Percentiles rank a stretch among this genome's conserved stretches.
Conservation (phyloP, 2,888 invertebrate species). For the Pantelozetes paolii region DNA sequence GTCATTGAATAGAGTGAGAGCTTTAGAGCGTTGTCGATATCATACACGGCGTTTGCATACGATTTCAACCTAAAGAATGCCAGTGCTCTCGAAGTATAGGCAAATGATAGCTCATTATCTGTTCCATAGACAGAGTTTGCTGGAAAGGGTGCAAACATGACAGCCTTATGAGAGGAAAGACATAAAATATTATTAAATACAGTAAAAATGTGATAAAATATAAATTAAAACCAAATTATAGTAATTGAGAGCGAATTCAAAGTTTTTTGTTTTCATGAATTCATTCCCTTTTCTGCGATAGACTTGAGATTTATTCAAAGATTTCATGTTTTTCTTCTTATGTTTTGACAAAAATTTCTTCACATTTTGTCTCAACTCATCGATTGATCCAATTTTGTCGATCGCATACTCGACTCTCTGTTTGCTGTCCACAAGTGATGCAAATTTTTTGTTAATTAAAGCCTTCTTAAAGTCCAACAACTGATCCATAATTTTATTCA, state of each 20-base stretch:
- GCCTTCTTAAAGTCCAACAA: not conserved
- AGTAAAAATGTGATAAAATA: not conserved
- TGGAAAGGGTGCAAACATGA: slow-evolving; percentile 6
- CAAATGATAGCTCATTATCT: slow-evolving; percentile 5
- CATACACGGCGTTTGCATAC: slow-evolving; percentile 2
- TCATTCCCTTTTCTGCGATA: not conserved
- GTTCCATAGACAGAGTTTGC: not conserved
- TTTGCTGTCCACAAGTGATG: not conserved
- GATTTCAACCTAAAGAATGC: not conserved
- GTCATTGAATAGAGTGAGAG: slow-evolving; percentile 1
- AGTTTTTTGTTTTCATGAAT: not conserved
- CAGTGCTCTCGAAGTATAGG: not conserved
- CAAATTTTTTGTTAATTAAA: slow-evolving; percentile 1
- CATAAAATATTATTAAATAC: not conserved
- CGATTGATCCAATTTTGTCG: not conserved
- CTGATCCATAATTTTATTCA: not conserved
- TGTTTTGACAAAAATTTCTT: not conserved
- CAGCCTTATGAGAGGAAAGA: not conserved
- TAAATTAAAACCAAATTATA: not conserved
- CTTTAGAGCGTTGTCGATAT: slow-evolving; percentile 5
- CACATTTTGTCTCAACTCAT: not conserved
- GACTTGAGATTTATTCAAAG: not conserved
- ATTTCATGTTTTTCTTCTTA: slow-evolving; percentile 3
- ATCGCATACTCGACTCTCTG: slow-evolving; percentile 3
- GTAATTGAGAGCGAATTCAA: slow-evolving; percentile 22